Base-by-base conservation (phyloP, 2,113 vertebrate species). In the Carlito syrichta region DNA sequence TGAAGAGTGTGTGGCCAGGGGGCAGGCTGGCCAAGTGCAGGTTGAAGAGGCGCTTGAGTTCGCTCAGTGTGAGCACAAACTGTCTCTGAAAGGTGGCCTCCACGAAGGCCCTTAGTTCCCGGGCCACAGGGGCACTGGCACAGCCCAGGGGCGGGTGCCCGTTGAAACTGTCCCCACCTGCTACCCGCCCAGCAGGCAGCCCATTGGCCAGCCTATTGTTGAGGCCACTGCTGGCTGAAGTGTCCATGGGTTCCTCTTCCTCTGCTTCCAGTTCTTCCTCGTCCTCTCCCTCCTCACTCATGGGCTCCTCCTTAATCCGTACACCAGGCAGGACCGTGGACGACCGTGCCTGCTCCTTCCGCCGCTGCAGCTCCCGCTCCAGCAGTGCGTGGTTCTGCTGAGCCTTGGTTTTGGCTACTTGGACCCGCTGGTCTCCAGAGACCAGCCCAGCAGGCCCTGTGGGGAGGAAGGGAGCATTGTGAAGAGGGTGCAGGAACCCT, bases 41-140 rank as follows among this genome's bases (percentile, higher is more conserved):
- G 98, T 99, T 99, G 97, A 99, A 99, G 92, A 99, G 99, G 98
- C 99, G 99, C 98, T 99, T 99, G 13, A 99, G 99, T 98, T 99
- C 99, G 1, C 99, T 99, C 98, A 99, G 98, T 2, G 99, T 99
- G 98, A 99, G 98, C 16, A 99, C 99, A 97, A 99, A 99, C 87
- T 99, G 99, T 98, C 99, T 99, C 98, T 98, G 98, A 98, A 99
- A 99, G 0, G 99, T 99, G 9, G 98, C 98, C 0, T 69, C 97
- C 97, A 99, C 99, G 97, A 99, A 99, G 20, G 99, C 99, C 97
- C 98, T 98, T 94, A 99, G 99, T 99, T 99, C 99, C 6, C 96
- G 98, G 3, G 99, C 98, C 3, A 99, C 98, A 0, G 97, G 52
- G 78, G 89, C 94, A 71, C 97, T 85, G 2, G 97, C 85, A 27